A percentile compares a stretch with the other conserved stretches of the same genome.
These are phyloP conservation scores for Agonopterix arenella DNA, from an alignment of 2,888 invertebrate species.

Conservation along the genomic window DNA sequence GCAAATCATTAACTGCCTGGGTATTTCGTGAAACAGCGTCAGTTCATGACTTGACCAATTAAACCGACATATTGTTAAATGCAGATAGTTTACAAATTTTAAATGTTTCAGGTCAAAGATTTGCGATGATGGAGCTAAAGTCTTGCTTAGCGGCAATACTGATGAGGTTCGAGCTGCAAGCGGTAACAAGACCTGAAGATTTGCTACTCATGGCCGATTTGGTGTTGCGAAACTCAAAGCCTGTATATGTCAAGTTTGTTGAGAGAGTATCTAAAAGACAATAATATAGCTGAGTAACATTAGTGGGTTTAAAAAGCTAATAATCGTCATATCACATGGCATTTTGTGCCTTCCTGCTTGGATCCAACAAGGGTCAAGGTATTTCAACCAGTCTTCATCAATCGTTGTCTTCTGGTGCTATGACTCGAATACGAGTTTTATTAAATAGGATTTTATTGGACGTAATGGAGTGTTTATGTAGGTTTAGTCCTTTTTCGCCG, in stretches of 20 bases:
- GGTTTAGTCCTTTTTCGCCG: too few species aligned
- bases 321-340: too few species aligned
- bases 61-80: too few species aligned
- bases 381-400: too few species aligned
- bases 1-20: neutral
- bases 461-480: too few species aligned
- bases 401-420: too few species aligned
- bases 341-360: too few species aligned
- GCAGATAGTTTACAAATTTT: neutral
- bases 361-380: too few species aligned
- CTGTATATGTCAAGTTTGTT: conserved; percentile 7
- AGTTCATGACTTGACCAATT: neutral
- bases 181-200: conserved; percentile 58
- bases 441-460: too few species aligned
- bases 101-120: conserved; percentile 67
- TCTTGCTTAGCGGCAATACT: conserved; percentile 62
- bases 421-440: too few species aligned
- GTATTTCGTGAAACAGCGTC: neutral
- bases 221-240: conserved; percentile 3
- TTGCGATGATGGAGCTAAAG: conserved; percentile 77
- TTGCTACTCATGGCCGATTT: conserved; percentile 15
- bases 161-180: conserved; percentile 54
- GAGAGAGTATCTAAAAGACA: neutral
- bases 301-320: too few species aligned
- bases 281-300: too few species aligned